These are phyloP conservation scores for Pempheris klunzingeri DNA, from an alignment of 2,797 vertebrate species.

Conservation along the genomic window DNA sequence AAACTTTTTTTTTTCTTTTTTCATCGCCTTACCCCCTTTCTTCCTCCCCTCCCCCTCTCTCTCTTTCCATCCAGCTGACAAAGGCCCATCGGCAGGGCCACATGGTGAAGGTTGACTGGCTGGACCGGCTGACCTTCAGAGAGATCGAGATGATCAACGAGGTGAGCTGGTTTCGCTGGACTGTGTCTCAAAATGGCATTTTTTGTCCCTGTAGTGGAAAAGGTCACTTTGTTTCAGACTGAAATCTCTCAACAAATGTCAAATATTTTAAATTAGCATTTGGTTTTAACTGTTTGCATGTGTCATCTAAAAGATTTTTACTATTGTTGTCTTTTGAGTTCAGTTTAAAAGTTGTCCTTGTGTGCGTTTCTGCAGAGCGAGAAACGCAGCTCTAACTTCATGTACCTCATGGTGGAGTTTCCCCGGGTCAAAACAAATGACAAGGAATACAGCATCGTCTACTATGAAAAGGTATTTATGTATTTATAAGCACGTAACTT, in stretches of 20 bases:
- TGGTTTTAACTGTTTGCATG: background rate
- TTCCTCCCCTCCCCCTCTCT: conserved; percentile 3
- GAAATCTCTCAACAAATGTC: background rate
- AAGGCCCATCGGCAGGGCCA: conserved; percentile 98
- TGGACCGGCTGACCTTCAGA: conserved; percentile 97
- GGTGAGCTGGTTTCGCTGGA: conserved; percentile 80
- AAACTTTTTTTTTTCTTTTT: conserved; percentile 8
- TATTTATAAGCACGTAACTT: background rate
- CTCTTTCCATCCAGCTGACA: conserved; percentile 88
- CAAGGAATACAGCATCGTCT: conserved; percentile 96
- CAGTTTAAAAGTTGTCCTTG: background rate
- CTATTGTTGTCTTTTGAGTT: background rate
- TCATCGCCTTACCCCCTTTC: background rate
- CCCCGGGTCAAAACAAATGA: conserved; percentile 95
- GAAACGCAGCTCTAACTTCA: conserved; percentile 99
- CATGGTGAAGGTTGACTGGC: conserved; percentile 99
- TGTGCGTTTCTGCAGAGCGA: conserved; percentile 89
- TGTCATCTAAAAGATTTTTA: no score
- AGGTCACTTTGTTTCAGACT: background rate
- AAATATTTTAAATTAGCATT: no score
- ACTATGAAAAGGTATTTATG: conserved; percentile 94
- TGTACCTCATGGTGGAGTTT: conserved; percentile 99
- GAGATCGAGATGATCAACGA: conserved; percentile 99
- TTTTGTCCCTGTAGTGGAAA: background rate
- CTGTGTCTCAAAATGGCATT: background rate